Conservation (phyloP, 92 coral and sea anemone genomes). For the Isaurus tuberculatus region DNA sequence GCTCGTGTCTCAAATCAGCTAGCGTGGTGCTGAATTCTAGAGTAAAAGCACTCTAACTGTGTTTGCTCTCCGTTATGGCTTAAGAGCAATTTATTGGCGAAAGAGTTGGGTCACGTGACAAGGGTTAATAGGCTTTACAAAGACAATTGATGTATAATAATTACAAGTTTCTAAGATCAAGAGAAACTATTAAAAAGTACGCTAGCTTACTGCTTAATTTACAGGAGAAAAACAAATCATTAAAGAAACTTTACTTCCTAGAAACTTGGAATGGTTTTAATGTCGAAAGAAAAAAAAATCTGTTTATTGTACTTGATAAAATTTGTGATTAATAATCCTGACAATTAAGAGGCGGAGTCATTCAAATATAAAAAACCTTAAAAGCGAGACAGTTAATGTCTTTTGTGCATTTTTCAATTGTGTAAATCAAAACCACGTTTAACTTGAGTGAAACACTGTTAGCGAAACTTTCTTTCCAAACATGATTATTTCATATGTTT, state of each 20-base stretch:
- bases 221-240: neutral
- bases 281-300: constrained; percentile 12
- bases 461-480: constrained; percentile 10
- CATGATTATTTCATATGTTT: neutral
- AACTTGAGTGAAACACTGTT: constrained; percentile 11
- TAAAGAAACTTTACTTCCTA: neutral
- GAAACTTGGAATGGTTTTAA: neutral
- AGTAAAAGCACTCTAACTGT: constrained; percentile 36
- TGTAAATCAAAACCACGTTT: constrained; percentile 36
- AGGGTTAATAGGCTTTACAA: constrained; percentile 19
- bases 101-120: constrained; percentile 42
- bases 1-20: neutral
- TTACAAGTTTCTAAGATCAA: constrained; percentile 4
- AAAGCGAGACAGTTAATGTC: neutral
- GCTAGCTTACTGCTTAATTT: constrained; percentile 6
- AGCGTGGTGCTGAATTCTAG: constrained; percentile 23
- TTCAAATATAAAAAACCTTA: neutral
- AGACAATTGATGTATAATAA: constrained; percentile 14
- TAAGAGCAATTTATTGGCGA: constrained; percentile 45
- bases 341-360: constrained; percentile 28
- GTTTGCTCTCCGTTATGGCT: constrained; percentile 36
- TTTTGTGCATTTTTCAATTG: constrained; percentile 41
- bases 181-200: constrained; percentile 6
- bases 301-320: neutral
- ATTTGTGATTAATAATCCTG: constrained; percentile 4